phyloP scores from a whole-genome alignment of 2,113 vertebrate species.

The Camelus dromedarius region DNA sequence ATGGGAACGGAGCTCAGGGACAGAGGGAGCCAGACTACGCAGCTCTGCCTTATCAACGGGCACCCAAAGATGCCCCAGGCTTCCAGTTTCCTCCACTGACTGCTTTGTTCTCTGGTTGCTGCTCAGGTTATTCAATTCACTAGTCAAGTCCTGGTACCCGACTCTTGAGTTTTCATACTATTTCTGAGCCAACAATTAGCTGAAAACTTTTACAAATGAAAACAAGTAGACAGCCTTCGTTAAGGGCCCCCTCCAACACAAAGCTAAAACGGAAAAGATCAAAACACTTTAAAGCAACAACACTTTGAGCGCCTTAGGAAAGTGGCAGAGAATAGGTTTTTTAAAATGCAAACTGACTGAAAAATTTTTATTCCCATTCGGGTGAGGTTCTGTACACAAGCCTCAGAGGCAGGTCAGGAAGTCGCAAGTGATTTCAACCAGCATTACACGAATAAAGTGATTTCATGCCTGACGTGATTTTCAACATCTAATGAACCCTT shows the following conservation, averaged over 20 bases:
- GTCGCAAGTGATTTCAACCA: neutral
- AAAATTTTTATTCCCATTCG: neutral
- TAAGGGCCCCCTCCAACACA: neutral
- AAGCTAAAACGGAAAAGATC: slow-evolving; percentile 26
- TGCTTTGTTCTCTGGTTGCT: neutral
- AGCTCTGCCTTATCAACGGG: no score
- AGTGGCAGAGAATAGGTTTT: neutral
- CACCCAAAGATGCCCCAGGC: neutral
- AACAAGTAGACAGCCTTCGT: slow-evolving; percentile 28
- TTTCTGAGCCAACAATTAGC: slow-evolving; percentile 78
- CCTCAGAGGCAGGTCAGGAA: neutral
- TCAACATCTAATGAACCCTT: neutral
- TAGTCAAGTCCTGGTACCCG: slow-evolving; percentile 77
- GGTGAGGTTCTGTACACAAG: slow-evolving; percentile 11
- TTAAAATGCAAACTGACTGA: neutral
- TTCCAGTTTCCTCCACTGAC: neutral
- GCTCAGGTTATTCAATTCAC: slow-evolving; percentile 61
- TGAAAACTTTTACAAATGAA: slow-evolving; percentile 51
- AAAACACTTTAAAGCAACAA: neutral
- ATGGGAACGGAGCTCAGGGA: fast-evolving
- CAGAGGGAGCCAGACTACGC: fast-evolving
- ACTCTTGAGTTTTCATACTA: slow-evolving; percentile 67
- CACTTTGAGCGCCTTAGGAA: neutral
- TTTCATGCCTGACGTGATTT: slow-evolving; percentile 41
- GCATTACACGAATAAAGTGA: slow-evolving; percentile 2